Base-by-base conservation (phyloP, 1,140 invertebrate species). In the Brachionus sp. region DNA sequence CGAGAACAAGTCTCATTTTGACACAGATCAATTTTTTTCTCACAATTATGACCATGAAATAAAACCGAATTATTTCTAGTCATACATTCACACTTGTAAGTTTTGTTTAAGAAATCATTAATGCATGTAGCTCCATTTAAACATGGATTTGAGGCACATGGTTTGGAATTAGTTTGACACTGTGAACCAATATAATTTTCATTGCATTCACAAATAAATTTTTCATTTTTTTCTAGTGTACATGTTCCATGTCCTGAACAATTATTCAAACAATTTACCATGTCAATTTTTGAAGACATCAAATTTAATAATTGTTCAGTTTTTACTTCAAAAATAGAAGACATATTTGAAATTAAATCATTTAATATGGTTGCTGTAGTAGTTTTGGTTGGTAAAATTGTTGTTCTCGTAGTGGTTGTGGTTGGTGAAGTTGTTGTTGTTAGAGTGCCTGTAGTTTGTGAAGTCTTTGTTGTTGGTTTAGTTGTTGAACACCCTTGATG, bases 111-210 rank as follows among this genome's bases (percentile, higher is more conserved):
- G 29, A 70, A 44, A 70, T 70, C 29, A 23, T 57, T 57, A 3
- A 6, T n/a, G 23, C 68, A 70, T 7, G 23, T 35, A n/a, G n/a
- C 68, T 37, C 39, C 39, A 44, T 70, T 70, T 2, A 70, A 9
- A 29, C 68, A 70, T 16, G 68, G 68, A 70, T 23, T 70, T 23
- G 68, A 70, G 10, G 68, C 68, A 70, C 68, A 70, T 10, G 35
- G 68, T 16, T 7, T 37, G 0, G 39, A 44, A 33, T 70, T 13
- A 7, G 10, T 37, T 10, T 70, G 68, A 33, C 68, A 70, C n/a
- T 7, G 35, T 7, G n/a, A 2, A 7, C 68, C 68, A 44, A 16
- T 44, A 23, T 70, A 10, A 44, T 44, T 25, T n/a, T 19, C 35
- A 37, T 33, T 23, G 23, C 68, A 70, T 44, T 16, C 35, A 44